Evolutionary conservation across 2,888 invertebrate genomes (phyloP), one percentile per base, ranked within the genome.

Genomic region (Cartodere bifasciata): DNA sequence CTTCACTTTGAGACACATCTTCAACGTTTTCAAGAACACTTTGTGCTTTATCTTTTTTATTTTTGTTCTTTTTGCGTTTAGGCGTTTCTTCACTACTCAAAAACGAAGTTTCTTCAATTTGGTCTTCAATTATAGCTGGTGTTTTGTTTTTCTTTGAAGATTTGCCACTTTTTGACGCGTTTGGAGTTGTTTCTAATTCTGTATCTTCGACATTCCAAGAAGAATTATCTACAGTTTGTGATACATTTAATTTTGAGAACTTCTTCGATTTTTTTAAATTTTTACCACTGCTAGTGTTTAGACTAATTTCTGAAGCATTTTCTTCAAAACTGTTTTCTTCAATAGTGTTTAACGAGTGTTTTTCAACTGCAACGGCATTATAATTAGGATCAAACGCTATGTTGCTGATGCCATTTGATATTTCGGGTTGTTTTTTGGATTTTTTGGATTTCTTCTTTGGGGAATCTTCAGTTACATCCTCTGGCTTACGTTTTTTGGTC

Each of bases 371-470:
- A 6, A 46, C 11, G 15, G 44, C 40, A 3, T 26, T 38, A 21
- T 29, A 35, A 20, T 52, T 23, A 2, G 55, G 52, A 34, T 53
- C 48, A 42, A 55, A 56, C 4, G 46, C 53, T n/a, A 52, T 53
- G 43, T 56, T 56, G 3, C 40, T 37, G 5, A 52, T 16, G 4
- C 51, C 55, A 23, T 28, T 17, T 21, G 29, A 21, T 4, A 3
- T 23, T 28, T 32, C n/a, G 21, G 24, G 16, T 34, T 26, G 15
- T 28, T 32, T 26, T 28, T 29, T 35, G 28, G 13, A 33, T 32
- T 28, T 29, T 6, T 16, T 24, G 9, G 11, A 9, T 33, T 37
- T 30, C 12, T 29, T 29, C 17, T 22, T 12, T 10, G 28, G 15
- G 16, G 7, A 17, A 23, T 14, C 15, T 16, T 17, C 28, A 16